Percentiles rank a stretch among this genome's conserved stretches.
Conservation (phyloP, 1,140 invertebrate genomes). For the Calephelis virginiensis region DNA sequence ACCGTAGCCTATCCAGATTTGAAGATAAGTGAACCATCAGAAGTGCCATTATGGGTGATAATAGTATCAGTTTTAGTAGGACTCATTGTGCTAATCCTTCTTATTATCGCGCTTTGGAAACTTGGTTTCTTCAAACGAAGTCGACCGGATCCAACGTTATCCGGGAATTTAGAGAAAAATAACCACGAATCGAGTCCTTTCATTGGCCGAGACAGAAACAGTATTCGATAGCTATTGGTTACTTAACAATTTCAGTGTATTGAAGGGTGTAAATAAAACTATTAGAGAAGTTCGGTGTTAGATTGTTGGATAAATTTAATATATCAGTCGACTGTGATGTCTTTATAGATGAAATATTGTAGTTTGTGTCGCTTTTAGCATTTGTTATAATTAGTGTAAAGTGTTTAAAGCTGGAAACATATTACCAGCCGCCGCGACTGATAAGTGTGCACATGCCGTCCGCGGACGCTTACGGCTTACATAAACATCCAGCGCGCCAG, state of each 20-base stretch:
- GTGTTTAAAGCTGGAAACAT: constrained; percentile 27
- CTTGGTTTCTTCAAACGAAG: constrained; percentile 93
- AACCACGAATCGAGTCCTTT: constrained; percentile 83
- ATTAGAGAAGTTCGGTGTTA: constrained; percentile 27
- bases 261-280: constrained; percentile 38
- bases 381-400: constrained; percentile 29
- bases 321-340: constrained; percentile 75
- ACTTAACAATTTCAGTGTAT: constrained; percentile 28
- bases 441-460: no score
- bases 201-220: constrained; percentile 63
- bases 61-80: constrained; percentile 89
- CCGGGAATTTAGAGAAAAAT: constrained; percentile 89
- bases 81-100: constrained; percentile 86
- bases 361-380: constrained; percentile 8
- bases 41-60: constrained; percentile 90
- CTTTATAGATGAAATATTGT: constrained; percentile 69
- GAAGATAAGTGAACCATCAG: constrained; percentile 83
- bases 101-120: constrained; percentile 90
- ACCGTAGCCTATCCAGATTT: constrained; percentile 90
- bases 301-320: constrained; percentile 52
- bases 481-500: no score
- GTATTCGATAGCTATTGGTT: constrained; percentile 57
- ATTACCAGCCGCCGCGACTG: no score
- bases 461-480: no score
- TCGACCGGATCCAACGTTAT: constrained; percentile 88